Conservation (phyloP, 2,797 vertebrate species). For the Parambassis ranga region DNA sequence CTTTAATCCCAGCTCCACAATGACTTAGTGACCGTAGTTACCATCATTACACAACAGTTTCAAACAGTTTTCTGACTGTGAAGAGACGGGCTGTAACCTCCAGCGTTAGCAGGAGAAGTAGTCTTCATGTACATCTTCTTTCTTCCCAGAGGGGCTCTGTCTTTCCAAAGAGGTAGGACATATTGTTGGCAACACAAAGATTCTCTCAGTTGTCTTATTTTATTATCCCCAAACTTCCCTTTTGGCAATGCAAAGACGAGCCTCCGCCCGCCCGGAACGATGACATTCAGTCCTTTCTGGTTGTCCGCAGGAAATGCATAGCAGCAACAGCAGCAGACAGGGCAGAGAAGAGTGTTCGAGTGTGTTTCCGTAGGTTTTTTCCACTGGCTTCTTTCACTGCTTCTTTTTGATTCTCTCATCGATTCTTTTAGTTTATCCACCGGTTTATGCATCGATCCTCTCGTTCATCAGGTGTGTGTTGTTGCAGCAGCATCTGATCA, state of each 20-base stretch:
- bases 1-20: constrained; percentile 14
- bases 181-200: constrained; percentile 68
- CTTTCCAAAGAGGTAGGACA: constrained; percentile 76
- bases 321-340: constrained; percentile 45
- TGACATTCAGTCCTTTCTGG: constrained; percentile 23
- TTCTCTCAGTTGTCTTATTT: constrained; percentile 30
- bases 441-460: background rate
- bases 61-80: constrained; percentile 1
- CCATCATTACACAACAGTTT: background rate
- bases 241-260: constrained; percentile 36
- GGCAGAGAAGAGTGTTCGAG: constrained; percentile 29
- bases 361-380: constrained; percentile 18
- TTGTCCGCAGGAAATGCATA: constrained; percentile 43
- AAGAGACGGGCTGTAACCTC: background rate
- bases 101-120: background rate
- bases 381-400: background rate
- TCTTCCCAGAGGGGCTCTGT: constrained; percentile 30
- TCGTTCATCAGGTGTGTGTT: constrained; percentile 8
- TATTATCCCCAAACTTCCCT: constrained; percentile 15
- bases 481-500: constrained; percentile 52
- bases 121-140: background rate
- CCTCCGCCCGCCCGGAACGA: background rate
- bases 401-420: constrained; percentile 4
- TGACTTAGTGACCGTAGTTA: constrained; percentile 3
- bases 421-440: background rate